Evolutionary conservation across 2,888 invertebrate species (phyloP), one percentile per base, ranked within the genome.

Genomic region (Pandemis corylana): DNA sequence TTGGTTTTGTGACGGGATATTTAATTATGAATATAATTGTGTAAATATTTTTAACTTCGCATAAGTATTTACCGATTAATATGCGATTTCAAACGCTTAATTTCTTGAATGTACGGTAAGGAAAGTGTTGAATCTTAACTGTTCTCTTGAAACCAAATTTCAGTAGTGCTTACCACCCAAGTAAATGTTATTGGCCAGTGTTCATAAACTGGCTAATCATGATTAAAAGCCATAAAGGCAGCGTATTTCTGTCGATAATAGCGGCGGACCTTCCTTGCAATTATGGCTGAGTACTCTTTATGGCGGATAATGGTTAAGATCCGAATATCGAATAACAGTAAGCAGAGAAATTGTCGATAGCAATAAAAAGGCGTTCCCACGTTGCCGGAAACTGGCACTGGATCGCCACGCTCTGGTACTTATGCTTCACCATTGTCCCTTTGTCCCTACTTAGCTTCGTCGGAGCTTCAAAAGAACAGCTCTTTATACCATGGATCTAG

Each of bases 401-500:
- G 87, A 90, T 89, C 84, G 91, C 91, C 90, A 92, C 91, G 93
- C 92, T 92, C 83, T 90, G 88, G 88, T 92, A 91, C 93, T 90
- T 87, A 85, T 85, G 87, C 89, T 90, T 85, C 84, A 89, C 87
- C 89, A 91, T 92, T 90, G 90, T 89, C 89, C 87, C 89, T 85
- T 90, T 91, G 92, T 91, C 87, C 86, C 84, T 88, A 88, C 85
- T 88, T 87, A 87, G 84, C 85, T 86, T 82, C 87, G 87, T 87
- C 88, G 87, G 86, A 80, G 84, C 84, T 84, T 90, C 88, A 89
- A 90, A 90, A 89, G 90, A 88, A 86, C 86, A 85, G 81, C 86
- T 85, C 86, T 89, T 86, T 86, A 87, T 89, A 88, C 84, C 84
- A 84, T 81, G 85, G 88, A 89, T 89, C 89, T 90, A 91, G 89